Base-by-base conservation (phyloP, 2,113 vertebrate genomes). In the Pongo abelii region DNA sequence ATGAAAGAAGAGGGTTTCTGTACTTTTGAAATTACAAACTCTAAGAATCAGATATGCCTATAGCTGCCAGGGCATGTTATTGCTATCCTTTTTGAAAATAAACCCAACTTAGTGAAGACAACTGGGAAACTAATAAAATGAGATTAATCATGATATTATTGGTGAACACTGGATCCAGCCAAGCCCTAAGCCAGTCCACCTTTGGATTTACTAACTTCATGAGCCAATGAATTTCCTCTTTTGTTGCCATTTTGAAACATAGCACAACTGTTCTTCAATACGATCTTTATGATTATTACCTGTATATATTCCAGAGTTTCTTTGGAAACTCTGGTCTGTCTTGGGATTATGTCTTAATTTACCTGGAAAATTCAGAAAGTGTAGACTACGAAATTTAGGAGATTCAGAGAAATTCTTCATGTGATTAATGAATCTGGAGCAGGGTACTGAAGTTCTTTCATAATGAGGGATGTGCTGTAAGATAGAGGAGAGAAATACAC, bases 371-470 rank as follows among this genome's bases (percentile, higher is more conserved):
- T 75, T 94, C 84, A 89, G 95, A 92, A 98, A 93, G 78, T 91
- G 57, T 88, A 96, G 72, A 48, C 96, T 97, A 43, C 93, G 92
- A 72, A 93, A 52, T 86, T 74, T 94, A 35, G 55, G 85, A 88
- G 96, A 96, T 30, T 97, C 55, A 35, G 97, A 98, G 84, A 94
- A 97, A 64, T 97, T 95, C 95, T 97, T 98, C 98, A 99, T 98
- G 81, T 98, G 98, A 90, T 96, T 97, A 52, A 96, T 59, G 89
- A 99, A 99, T 16, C 98, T 98, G 32, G 98, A 98, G 87, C 98
- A 99, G 64, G 98, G 57, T 1, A 89, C 74, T 12, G 48, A 84
- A 67, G 18, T 89, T 38, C 86, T 89, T 40, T 96, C 43, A 5
- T 23, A 57, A 55, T 23, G 80, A 89, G 55, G 55, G 10, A 14